These are phyloP conservation scores for Syndactyla subalaris DNA, from an alignment of 2,797 vertebrate genomes.

Conservation along the genomic window DNA sequence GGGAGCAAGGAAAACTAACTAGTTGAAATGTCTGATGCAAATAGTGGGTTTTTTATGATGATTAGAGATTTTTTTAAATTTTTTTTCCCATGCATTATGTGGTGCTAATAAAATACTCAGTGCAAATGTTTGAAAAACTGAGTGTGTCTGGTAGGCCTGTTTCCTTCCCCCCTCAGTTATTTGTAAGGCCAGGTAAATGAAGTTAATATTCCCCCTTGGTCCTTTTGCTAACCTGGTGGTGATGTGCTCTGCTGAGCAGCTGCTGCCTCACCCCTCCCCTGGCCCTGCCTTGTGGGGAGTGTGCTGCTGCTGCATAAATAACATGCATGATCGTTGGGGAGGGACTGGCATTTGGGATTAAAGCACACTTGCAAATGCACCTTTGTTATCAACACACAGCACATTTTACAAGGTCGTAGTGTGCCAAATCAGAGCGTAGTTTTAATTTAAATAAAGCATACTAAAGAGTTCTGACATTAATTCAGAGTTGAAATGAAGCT, in stretches of 20 bases:
- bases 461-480: not conserved
- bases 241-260: constrained; percentile 8
- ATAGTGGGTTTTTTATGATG: not conserved
- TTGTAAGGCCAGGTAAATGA: not conserved
- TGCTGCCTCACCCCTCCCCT: not conserved
- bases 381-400: constrained; percentile 48
- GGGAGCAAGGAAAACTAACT: not conserved
- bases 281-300: not conserved
- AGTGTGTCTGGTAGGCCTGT: not conserved
- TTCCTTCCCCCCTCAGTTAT: not conserved
- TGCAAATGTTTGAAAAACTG: not conserved
- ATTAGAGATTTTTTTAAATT: not conserved
- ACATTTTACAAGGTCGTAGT: constrained; percentile 29
- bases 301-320: not conserved
- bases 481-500: not conserved
- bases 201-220: not conserved
- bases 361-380: not conserved
- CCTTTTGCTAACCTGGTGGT: not conserved
- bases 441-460: constrained; percentile 12
- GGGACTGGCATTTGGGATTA: not conserved
- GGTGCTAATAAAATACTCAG: not conserved
- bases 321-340: constrained; percentile 28
- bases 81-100: fast-evolving
- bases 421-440: constrained; percentile 23
- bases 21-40: not conserved